Evolutionary conservation across 2,113 vertebrate species (phyloP).

Genomic region (Nyctereutes procyonoides): DNA sequence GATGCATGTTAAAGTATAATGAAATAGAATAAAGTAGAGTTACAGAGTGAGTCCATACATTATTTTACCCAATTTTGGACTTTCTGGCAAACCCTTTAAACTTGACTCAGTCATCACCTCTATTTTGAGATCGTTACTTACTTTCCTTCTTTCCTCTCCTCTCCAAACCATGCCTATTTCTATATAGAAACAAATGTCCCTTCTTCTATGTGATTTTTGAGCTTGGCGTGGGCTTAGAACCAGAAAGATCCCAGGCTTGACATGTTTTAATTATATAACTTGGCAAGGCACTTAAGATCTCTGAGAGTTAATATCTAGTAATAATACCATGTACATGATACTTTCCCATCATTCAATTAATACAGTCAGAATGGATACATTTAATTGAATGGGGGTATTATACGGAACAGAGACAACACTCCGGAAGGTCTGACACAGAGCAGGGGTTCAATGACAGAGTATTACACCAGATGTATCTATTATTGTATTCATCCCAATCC

Average conservation of each 20-base stretch:
- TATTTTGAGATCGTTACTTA: background rate
- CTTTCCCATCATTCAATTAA: background rate
- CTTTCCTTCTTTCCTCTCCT: background rate
- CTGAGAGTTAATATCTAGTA: background rate
- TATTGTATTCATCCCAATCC: background rate
- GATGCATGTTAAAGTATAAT: background rate
- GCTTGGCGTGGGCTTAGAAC: background rate
- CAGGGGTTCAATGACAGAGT: background rate
- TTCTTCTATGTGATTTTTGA: background rate
- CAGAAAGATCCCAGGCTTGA: background rate
- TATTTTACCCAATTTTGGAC: background rate
- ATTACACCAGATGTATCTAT: too few relatives aligned
- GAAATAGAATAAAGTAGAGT: background rate
- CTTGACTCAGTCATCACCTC: background rate
- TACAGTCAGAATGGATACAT: background rate
- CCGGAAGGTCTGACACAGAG: background rate
- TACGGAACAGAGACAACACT: background rate
- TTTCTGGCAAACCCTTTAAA: background rate
- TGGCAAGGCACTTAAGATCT: background rate
- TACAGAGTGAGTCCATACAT: background rate
- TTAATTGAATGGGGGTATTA: background rate
- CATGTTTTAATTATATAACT: background rate
- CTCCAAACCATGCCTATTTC: background rate
- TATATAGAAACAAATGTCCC: background rate
- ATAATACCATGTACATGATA: background rate